Percentiles rank a stretch among this genome's conserved stretches.
phyloP scores from a whole-genome alignment of 2,888 invertebrate genomes.

The Thecocarcelia acutangulata region DNA sequence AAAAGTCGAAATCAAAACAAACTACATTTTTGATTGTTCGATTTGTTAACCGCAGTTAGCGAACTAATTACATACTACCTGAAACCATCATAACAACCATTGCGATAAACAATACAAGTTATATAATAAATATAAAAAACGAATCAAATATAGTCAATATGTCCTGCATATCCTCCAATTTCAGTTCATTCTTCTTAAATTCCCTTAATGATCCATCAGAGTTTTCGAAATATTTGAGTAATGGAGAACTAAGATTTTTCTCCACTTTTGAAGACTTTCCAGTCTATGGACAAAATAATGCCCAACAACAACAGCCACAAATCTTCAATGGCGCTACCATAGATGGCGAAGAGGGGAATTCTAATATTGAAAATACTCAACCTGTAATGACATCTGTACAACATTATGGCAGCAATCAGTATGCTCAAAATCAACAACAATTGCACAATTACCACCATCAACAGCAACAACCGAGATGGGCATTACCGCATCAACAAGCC shows the following conservation, averaged over 20 bases:
- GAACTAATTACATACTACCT: slow-evolving; percentile 55
- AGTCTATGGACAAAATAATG: slow-evolving; percentile 75
- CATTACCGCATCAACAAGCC: slow-evolving; percentile 46
- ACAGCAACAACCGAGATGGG: slow-evolving; percentile 60
- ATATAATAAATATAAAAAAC: slow-evolving; percentile 5
- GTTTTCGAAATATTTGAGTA: slow-evolving; percentile 81
- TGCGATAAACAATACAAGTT: too few species aligned
- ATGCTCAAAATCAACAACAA: slow-evolving; percentile 60
- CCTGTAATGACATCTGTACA: slow-evolving; percentile 66
- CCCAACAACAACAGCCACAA: slow-evolving; percentile 62
- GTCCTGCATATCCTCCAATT: slow-evolving; percentile 82
- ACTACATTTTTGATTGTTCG: slow-evolving; percentile 66
- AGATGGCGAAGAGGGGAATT: slow-evolving; percentile 58
- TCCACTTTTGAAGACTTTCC: slow-evolving; percentile 80
- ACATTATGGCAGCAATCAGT: slow-evolving; percentile 66
- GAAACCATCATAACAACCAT: slow-evolving; percentile 46
- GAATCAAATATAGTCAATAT: slow-evolving; percentile 72
- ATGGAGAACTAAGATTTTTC: slow-evolving; percentile 80
- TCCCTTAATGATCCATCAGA: slow-evolving; percentile 81
- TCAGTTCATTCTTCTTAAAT: slow-evolving; percentile 81
- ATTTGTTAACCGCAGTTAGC: slow-evolving; percentile 54
- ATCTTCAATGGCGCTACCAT: too few species aligned
- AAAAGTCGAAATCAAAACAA: slow-evolving; percentile 70
- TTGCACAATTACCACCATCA: slow-evolving; percentile 49
- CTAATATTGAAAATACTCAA: slow-evolving; percentile 64